Conservation (phyloP, 1,140 invertebrate genomes). For the Holotrichia oblita region DNA sequence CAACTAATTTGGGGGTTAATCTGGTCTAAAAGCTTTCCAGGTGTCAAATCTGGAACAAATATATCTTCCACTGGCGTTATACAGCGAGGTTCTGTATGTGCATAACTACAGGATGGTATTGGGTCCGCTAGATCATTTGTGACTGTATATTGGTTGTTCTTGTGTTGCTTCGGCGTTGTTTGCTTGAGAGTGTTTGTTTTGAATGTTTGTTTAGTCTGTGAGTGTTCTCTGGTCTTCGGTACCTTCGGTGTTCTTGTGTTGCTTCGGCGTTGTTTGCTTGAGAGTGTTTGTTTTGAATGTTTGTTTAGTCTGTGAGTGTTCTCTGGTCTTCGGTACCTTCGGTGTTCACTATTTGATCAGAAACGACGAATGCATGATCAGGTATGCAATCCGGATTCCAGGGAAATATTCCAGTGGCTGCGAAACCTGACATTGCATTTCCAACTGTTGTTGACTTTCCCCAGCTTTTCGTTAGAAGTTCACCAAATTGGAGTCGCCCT, state of each 20-base stretch:
- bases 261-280: slow-evolving; percentile 15
- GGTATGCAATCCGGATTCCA: slow-evolving; percentile 42
- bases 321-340: too few relatives aligned
- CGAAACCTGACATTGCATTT: slow-evolving; percentile 38
- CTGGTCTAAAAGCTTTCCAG: slow-evolving; percentile 44
- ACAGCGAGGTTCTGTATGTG: slow-evolving; percentile 41
- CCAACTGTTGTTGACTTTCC: slow-evolving; percentile 37
- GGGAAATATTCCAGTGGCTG: slow-evolving; percentile 42
- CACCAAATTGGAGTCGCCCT: slow-evolving; percentile 39
- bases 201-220: too few relatives aligned
- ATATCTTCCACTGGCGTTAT: slow-evolving; percentile 42
- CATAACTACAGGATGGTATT: slow-evolving; percentile 42
- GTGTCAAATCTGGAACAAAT: slow-evolving; percentile 45
- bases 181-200: too few relatives aligned
- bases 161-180: slow-evolving; percentile 28
- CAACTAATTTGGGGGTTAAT: slow-evolving; percentile 43
- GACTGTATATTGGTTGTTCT: slow-evolving; percentile 35
- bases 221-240: too few relatives aligned
- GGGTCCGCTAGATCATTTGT: slow-evolving; percentile 24
- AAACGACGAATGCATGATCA: slow-evolving; percentile 38
- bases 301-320: too few relatives aligned
- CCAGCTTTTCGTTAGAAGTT: slow-evolving; percentile 43
- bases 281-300: too few relatives aligned
- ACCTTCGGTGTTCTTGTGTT: not conserved
- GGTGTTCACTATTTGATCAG: slow-evolving; percentile 26